Evolutionary conservation across 2,888 invertebrate species (phyloP).

Genomic region (Diarsia brunnea): DNA sequence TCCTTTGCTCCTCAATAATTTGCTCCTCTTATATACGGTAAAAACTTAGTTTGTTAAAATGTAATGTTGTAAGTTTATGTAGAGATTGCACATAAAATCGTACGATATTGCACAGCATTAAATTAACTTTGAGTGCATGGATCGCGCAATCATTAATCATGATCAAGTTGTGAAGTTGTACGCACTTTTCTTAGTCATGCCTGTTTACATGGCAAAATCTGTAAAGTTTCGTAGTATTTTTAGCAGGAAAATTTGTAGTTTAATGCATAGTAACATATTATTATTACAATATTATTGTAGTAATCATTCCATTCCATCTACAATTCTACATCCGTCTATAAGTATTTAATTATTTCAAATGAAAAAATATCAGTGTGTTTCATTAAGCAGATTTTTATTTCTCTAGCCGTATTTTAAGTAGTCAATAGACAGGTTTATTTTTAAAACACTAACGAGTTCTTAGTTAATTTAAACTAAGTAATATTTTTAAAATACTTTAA

Average conservation of each 20-base stretch:
- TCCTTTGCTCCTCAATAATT: constrained; percentile 18
- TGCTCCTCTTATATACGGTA: constrained; percentile 36
- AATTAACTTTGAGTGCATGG: constrained; percentile 37
- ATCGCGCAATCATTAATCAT: constrained; percentile 26
- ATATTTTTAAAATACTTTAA: not conserved
- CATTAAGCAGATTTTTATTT: not conserved
- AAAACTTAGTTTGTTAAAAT: constrained; percentile 6
- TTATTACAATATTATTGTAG: not conserved
- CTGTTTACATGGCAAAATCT: constrained; percentile 26
- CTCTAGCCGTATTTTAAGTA: not conserved
- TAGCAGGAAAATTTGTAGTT: not conserved
- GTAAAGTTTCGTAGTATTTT: constrained; percentile 6
- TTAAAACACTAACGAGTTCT: constrained; percentile 21
- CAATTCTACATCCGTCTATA: too few relatives aligned
- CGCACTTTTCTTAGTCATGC: constrained; percentile 25
- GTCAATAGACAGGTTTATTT: not conserved
- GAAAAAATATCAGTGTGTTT: not conserved
- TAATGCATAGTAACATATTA: not conserved
- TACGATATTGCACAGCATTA: constrained; percentile 40
- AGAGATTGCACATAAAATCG: constrained; percentile 30
- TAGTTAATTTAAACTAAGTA: not conserved
- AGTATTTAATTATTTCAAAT: not conserved
- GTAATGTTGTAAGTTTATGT: constrained; percentile 4
- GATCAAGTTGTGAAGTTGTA: constrained; percentile 20
- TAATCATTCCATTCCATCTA: not conserved